Percentiles rank a stretch among this genome's conserved stretches.
phyloP scores from a whole-genome alignment of 1,140 invertebrate genomes.

The Tyrophagus putrescentiae region DNA sequence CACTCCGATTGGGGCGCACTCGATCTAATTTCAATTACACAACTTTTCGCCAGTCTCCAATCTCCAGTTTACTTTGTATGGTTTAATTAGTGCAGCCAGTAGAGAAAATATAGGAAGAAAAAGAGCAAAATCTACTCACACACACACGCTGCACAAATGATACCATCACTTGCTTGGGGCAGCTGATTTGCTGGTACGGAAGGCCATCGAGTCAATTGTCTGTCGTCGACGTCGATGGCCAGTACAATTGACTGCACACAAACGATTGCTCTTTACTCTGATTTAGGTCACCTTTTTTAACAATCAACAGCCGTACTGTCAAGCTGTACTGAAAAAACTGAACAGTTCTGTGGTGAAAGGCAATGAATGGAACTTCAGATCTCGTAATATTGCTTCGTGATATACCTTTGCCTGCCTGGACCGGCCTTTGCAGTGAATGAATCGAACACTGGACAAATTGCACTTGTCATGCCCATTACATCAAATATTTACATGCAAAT shows the following conservation, averaged over 20 bases:
- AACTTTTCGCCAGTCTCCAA: no score
- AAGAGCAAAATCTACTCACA: not conserved
- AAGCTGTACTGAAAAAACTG: not conserved
- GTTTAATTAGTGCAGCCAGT: not conserved
- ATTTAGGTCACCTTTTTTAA: constrained; percentile 13
- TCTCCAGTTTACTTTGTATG: no score
- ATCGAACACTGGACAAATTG: constrained; percentile 1
- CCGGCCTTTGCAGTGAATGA: not conserved
- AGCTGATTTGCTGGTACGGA: no score
- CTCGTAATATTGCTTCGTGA: no score
- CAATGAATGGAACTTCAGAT: no score
- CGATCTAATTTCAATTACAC: constrained; percentile 14
- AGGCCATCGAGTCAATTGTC: not conserved
- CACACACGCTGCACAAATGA: not conserved
- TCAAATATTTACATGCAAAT: constrained; percentile 11
- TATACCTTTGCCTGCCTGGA: no score
- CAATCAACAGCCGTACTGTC: not conserved
- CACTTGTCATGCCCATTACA: constrained; percentile 2
- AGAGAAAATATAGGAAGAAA: constrained; percentile 2
- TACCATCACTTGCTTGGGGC: no score
- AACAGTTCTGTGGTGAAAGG: no score
- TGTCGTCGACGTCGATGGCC: not conserved
- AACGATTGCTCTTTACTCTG: not conserved
- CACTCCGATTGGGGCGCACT: not conserved
- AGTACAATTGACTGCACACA: not conserved